These are phyloP conservation scores for Apostichopus parvimensis DNA, from an alignment of 35 echinoderm and acorn worm species.

Conservation along the genomic window DNA sequence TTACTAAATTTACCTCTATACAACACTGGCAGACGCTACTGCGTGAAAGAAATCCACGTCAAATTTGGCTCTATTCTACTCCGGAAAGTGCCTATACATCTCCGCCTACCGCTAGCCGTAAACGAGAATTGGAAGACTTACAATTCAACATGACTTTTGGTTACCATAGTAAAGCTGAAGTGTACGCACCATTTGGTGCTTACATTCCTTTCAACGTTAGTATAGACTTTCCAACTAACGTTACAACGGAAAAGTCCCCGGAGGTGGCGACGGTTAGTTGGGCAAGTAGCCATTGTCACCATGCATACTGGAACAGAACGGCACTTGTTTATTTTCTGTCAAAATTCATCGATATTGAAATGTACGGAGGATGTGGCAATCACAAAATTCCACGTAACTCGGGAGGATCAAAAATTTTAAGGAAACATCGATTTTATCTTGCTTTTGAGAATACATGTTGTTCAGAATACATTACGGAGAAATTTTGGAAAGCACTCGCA, in stretches of 20 bases:
- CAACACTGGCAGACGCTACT: no score
- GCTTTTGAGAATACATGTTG: constrained; percentile 66
- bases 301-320: constrained; percentile 43
- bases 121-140: neutral
- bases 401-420: constrained; percentile 32
- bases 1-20: no score
- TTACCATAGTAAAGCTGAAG: neutral
- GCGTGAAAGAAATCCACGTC: no score
- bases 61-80: no score
- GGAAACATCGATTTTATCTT: constrained; percentile 62
- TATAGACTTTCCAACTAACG: no score
- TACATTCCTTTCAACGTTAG: neutral
- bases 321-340: constrained; percentile 37
- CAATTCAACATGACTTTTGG: neutral
- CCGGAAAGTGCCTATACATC: no score
- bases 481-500: constrained; percentile 50
- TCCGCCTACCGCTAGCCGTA: no score
- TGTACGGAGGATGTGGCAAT: constrained; percentile 56
- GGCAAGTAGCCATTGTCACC: constrained; percentile 42
- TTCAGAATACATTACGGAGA: constrained; percentile 63
- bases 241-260: neutral
- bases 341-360: constrained; percentile 30
- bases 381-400: neutral
- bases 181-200: neutral
- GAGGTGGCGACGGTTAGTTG: constrained; percentile 32